phyloP scores from a whole-genome alignment of 2,113 vertebrate species.

The Cyphomyrus discorhynchus region DNA sequence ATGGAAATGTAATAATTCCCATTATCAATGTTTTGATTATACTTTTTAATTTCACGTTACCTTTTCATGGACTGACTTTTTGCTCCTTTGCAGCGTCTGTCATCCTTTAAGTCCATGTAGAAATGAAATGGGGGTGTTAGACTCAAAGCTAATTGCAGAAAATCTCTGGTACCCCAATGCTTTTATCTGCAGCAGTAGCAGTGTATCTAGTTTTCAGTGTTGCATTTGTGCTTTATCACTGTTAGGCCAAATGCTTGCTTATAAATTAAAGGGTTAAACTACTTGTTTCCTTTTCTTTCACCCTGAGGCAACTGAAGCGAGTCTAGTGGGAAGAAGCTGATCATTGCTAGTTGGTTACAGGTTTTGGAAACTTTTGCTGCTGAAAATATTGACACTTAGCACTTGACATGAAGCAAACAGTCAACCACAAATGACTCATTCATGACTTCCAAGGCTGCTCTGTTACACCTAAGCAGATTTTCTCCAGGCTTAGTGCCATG shows the following conservation, averaged over 20 bases:
- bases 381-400: not conserved
- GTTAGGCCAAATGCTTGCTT: not conserved
- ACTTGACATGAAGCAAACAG: not conserved
- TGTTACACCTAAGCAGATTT: not conserved
- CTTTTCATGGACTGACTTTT: not conserved
- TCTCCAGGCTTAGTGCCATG: not conserved
- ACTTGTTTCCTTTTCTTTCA: not conserved
- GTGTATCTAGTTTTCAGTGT: not conserved
- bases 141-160: not conserved
- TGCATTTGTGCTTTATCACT: not conserved
- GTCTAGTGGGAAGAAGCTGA: not conserved
- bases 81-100: not conserved
- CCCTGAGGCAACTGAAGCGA: not conserved
- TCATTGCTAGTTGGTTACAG: not conserved
- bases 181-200: not conserved
- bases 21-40: not conserved
- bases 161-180: not conserved
- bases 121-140: not conserved
- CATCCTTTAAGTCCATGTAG: not conserved
- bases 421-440: constrained; percentile 3
- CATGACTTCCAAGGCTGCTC: constrained; percentile 1
- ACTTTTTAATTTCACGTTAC: not conserved
- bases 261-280: not conserved
- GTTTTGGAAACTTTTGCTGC: not conserved
- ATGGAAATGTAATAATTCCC: not conserved